phyloP scores from a whole-genome alignment of 1,140 invertebrate species.

The Phocides pigmalion region DNA sequence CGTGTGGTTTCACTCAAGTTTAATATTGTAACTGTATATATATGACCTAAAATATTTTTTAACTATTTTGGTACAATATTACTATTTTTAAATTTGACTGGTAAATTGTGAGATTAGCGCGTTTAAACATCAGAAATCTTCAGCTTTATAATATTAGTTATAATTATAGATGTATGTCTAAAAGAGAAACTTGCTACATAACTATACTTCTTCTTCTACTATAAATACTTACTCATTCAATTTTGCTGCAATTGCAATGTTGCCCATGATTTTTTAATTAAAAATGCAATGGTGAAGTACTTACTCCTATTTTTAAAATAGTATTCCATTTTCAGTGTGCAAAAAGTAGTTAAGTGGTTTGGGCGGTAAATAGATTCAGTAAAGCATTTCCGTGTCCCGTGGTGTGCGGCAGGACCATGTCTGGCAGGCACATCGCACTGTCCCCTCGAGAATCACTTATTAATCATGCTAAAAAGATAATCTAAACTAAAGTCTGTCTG shows the following conservation, averaged over 20 bases:
- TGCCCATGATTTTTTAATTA: not conserved
- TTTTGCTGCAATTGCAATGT: not conserved
- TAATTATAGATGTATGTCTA: no score
- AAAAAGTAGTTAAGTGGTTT: slow-evolving; percentile 66
- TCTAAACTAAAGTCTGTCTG: no score
- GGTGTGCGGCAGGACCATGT: slow-evolving; percentile 30
- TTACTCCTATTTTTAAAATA: slow-evolving; percentile 52
- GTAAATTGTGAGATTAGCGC: no score
- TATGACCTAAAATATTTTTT: no score
- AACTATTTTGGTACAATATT: no score
- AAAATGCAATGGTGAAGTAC: not conserved
- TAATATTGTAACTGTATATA: no score
- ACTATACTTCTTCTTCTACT: not conserved
- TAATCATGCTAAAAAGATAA: not conserved
- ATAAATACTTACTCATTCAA: not conserved
- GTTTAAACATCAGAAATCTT: no score
- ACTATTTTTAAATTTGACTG: no score
- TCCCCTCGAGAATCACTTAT: slow-evolving; percentile 14
- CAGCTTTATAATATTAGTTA: no score
- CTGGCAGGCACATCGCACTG: slow-evolving; percentile 2
- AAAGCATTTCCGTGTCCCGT: slow-evolving; percentile 74
- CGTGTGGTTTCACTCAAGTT: no score
- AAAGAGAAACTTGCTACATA: no score
- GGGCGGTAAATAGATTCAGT: slow-evolving; percentile 69
- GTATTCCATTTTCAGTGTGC: slow-evolving; percentile 48